Percentiles rank a stretch among this genome's conserved stretches.
phyloP scores from a whole-genome alignment of 2,888 invertebrate species.

The Stenolophus ochropezus region DNA sequence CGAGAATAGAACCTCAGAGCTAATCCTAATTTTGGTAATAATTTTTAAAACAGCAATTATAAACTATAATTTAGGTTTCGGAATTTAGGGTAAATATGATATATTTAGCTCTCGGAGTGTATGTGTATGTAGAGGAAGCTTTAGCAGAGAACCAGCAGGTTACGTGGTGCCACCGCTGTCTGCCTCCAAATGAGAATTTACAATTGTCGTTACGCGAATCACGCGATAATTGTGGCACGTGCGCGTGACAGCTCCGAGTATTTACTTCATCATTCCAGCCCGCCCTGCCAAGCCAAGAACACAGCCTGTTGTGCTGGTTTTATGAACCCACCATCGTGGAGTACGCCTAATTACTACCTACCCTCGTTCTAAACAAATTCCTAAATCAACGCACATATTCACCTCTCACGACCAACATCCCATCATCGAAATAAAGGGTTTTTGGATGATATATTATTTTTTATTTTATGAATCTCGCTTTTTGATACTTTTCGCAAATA shows the following conservation, averaged over 20 bases:
- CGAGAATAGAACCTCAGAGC: no score
- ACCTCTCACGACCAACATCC: no score
- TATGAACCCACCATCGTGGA: not conserved
- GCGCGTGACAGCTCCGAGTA: slow-evolving; percentile 51
- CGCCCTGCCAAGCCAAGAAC: not conserved
- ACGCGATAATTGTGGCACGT: slow-evolving; percentile 59
- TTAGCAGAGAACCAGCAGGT: not conserved
- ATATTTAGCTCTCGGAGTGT: no score
- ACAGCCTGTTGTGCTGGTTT: slow-evolving; percentile 8
- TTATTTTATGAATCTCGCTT: no score
- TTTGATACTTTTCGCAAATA: no score
- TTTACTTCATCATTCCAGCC: slow-evolving; percentile 37
- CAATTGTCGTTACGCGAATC: slow-evolving; percentile 57
- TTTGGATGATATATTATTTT: no score
- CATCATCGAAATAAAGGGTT: no score
- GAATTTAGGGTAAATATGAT: no score
- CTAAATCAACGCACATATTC: slow-evolving; percentile 6
- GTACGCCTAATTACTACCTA: not conserved
- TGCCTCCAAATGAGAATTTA: slow-evolving; percentile 48
- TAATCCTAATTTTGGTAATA: no score
- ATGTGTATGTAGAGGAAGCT: not conserved
- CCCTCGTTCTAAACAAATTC: not conserved
- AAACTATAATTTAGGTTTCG: no score
- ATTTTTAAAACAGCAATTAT: no score
- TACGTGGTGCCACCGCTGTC: slow-evolving; percentile 31